Evolutionary conservation across 1,140 invertebrate genomes (phyloP).

Genomic region (Zaprionus ornatus): DNA sequence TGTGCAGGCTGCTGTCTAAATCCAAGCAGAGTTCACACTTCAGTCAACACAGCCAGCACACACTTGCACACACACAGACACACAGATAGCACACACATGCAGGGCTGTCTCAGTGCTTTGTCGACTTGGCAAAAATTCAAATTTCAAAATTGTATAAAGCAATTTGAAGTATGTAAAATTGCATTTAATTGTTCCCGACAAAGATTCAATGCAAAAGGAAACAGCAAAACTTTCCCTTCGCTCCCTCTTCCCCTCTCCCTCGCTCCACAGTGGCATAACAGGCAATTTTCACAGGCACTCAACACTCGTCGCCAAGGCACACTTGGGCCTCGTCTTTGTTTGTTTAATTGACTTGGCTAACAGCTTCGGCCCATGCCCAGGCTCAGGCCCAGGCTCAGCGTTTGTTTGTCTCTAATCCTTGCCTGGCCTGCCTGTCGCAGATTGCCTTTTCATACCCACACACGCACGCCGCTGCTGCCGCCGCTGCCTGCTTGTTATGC

Average conservation of each 20-base stretch:
- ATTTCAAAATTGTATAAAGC: conserved; percentile 75
- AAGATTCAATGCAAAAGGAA: conserved; percentile 66
- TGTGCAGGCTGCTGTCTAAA: conserved; percentile 29
- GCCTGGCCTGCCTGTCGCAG: conserved; percentile 29
- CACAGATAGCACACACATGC: conserved; percentile 55
- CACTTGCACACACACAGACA: conserved; percentile 56
- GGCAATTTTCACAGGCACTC: conserved; percentile 68
- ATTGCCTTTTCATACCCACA: conserved; percentile 42
- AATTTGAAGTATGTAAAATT: conserved; percentile 80
- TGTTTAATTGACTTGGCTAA: conserved; percentile 79
- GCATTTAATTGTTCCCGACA: conserved; percentile 80
- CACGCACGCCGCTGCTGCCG: too few species aligned
- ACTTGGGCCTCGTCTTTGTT: conserved; percentile 67
- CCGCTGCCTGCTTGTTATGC: conserved; percentile 63
- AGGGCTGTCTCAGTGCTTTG: conserved; percentile 18
- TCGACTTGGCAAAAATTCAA: conserved; percentile 51
- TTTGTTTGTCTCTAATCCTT: conserved; percentile 25
- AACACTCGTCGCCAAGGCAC: conserved; percentile 28
- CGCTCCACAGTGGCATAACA: conserved; percentile 53
- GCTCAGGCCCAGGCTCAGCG: neutral
- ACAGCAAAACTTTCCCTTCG: conserved; percentile 49
- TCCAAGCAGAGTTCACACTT: conserved; percentile 74
- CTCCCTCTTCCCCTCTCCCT: neutral
- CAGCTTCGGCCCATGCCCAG: conserved; percentile 37
- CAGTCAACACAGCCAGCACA: conserved; percentile 55